A percentile compares a stretch with the other conserved stretches of the same genome.
Evolutionary conservation across 2,888 invertebrate genomes (phyloP).

Genomic region (Ethmia dodecea): DNA sequence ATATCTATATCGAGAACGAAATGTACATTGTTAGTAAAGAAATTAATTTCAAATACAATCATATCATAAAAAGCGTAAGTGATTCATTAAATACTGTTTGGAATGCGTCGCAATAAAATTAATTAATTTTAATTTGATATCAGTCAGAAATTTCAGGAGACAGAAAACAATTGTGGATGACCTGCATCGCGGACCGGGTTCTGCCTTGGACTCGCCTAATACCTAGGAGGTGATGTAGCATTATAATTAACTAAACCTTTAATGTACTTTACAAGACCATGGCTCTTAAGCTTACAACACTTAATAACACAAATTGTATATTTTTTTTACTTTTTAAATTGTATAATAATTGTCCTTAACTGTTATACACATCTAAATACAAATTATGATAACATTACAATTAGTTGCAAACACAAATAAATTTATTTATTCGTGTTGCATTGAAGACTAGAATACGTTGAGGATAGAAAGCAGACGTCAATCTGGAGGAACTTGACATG

Average conservation of each 20-base stretch:
- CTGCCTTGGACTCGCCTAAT: conserved; percentile 31
- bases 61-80: conserved; percentile 50
- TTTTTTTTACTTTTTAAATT: conserved; percentile 40
- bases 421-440: conserved; percentile 52
- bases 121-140: conserved; percentile 28
- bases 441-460: conserved; percentile 75
- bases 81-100: conserved; percentile 59
- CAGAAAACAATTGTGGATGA: conserved; percentile 48
- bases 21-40: conserved; percentile 24
- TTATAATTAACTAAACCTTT: conserved; percentile 40
- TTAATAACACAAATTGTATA: conserved; percentile 56
- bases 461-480: conserved; percentile 74
- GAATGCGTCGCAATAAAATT: conserved; percentile 61
- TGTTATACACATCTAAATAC: conserved; percentile 19
- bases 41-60: conserved; percentile 23
- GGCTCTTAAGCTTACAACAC: conserved; percentile 60
- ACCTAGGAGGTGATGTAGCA: conserved; percentile 56
- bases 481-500: conserved; percentile 53
- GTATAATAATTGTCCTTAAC: conserved; percentile 60
- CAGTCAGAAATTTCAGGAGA: conserved; percentile 45
- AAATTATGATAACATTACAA: conserved; percentile 63
- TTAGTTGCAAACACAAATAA: conserved; percentile 67
- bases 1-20: conserved; percentile 31
- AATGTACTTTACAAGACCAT: conserved; percentile 62
- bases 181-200: conserved; percentile 56